These are phyloP conservation scores for Acropora tenuis DNA, from an alignment of 64 coral and sea anemone genomes.

Conservation along the genomic window DNA sequence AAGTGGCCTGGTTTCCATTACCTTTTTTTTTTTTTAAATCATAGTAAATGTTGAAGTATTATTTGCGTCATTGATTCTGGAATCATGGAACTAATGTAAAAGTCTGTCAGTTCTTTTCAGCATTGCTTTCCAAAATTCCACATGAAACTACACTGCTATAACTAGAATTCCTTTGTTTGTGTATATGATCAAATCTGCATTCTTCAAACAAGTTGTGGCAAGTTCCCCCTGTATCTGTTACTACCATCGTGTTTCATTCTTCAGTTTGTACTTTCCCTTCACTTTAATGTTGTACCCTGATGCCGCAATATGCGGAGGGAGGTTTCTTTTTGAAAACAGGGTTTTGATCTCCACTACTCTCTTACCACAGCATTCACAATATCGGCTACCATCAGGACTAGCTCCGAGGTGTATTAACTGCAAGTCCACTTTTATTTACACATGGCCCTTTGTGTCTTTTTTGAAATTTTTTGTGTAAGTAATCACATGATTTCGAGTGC, in stretches of 20 bases:
- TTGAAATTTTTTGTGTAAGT: conserved; percentile 5
- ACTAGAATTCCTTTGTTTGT: conserved; percentile 51
- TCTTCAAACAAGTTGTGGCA: conserved; percentile 22
- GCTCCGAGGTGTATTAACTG: conserved; percentile 31
- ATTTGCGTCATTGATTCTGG: too few species aligned
- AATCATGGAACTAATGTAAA: neutral
- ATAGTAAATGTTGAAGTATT: too few species aligned
- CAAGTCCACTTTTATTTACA: conserved; percentile 19
- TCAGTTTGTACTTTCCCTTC: too few species aligned
- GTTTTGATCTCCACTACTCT: conserved; percentile 36
- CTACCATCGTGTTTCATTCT: too few species aligned
- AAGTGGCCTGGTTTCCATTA: too few species aligned
- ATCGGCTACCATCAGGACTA: conserved; percentile 3
- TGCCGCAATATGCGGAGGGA: conserved; percentile 47
- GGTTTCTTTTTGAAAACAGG: conserved; percentile 29
- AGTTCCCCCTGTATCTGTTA: conserved; percentile 59
- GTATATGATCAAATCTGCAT: conserved; percentile 44
- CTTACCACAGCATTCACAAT: conserved; percentile 34
- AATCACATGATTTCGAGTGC: too few species aligned
- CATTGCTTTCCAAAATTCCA: neutral
- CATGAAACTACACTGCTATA: conserved; percentile 33
- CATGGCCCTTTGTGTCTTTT: neutral
- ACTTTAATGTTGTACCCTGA: too few species aligned
- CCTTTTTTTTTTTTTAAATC: too few species aligned
- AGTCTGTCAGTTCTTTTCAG: conserved; percentile 2